Conservation (phyloP, 2,888 invertebrate species). For the Pilophorus perplexus region DNA sequence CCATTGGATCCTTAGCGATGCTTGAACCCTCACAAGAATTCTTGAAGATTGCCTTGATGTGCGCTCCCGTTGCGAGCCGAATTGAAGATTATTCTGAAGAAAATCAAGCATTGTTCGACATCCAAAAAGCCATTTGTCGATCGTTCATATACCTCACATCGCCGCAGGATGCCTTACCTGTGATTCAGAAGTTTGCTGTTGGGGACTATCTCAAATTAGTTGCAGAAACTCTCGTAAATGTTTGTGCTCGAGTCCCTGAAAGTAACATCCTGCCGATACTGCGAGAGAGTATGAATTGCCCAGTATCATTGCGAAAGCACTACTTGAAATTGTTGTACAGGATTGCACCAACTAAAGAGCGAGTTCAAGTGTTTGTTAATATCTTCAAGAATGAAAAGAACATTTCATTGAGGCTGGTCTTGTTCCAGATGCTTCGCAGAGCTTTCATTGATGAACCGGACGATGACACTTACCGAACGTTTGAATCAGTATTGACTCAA, state of each 20-base stretch:
- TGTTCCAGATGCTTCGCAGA: constrained; percentile 34
- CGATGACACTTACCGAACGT: constrained; percentile 36
- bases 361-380: constrained; percentile 11
- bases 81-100: constrained; percentile 39
- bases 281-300: constrained; percentile 38
- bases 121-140: constrained; percentile 29
- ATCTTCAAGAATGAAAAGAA: constrained; percentile 42
- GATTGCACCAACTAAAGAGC: constrained; percentile 34
- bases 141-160: constrained; percentile 32
- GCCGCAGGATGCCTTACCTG: constrained; percentile 30
- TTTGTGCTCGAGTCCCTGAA: constrained; percentile 36
- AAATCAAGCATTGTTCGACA: constrained; percentile 12
- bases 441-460: constrained; percentile 32
- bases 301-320: constrained; percentile 43
- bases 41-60: constrained; percentile 9
- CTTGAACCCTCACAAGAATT: constrained; percentile 14
- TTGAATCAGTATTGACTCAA: constrained; percentile 24
- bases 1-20: constrained; percentile 36
- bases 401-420: constrained; percentile 39
- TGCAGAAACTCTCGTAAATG: constrained; percentile 36
- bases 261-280: constrained; percentile 35
- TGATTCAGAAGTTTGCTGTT: constrained; percentile 36
- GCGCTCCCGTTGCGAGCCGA: constrained; percentile 13
- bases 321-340: constrained; percentile 28
- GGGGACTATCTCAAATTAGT: constrained; percentile 45